Base-by-base conservation (phyloP, 2,797 vertebrate species). In the Trachurus trachurus region DNA sequence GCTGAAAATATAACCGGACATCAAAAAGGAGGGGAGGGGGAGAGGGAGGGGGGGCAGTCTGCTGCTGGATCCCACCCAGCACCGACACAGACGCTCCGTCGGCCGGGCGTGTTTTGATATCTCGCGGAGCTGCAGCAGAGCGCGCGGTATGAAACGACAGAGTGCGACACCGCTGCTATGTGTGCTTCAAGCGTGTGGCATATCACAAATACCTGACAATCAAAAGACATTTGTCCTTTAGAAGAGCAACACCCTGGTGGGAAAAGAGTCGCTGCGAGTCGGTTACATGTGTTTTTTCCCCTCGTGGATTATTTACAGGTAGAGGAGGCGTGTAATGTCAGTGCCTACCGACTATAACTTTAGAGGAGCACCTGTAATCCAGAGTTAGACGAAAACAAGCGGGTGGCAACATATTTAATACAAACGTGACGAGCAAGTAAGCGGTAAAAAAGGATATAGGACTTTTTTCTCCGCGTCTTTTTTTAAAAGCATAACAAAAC, bases 121-220 rank as follows among this genome's bases (percentile, higher is more conserved):
- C 90, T 88, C 83, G 88, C 88, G 83, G 81, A 87, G 81, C 79
- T 44, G 80, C 76, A 17, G 9, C 63, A 74, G 86, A 78, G 89
- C 90, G 89, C 88, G 88, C 82, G 85, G 63, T 89, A 85, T 78
- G 87, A 88, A 87, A 86, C 83, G 84, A 85, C 54, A 57, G 74
- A 83, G 73, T 54, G 21, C 13, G 72, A 78, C 77, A 63, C 70
- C 73, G 26, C 26, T 26, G n/a, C 68, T 42, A 66, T 17, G 84
- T 68, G 83, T 22, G 66, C 39, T 17, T 4, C 12, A 13, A 69
- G 53, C 58, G 56, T 57, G 62, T 19, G 67, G 49, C 65, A 39
- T 34, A 16, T n/a, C 19, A 40, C 31, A 56, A 70, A 74, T 21
- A 78, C 16, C 60, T 2, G 39, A 47, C 15, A 34, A 50, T 68